phyloP scores from a whole-genome alignment of 2,888 invertebrate species.

The Heliconius sara region DNA sequence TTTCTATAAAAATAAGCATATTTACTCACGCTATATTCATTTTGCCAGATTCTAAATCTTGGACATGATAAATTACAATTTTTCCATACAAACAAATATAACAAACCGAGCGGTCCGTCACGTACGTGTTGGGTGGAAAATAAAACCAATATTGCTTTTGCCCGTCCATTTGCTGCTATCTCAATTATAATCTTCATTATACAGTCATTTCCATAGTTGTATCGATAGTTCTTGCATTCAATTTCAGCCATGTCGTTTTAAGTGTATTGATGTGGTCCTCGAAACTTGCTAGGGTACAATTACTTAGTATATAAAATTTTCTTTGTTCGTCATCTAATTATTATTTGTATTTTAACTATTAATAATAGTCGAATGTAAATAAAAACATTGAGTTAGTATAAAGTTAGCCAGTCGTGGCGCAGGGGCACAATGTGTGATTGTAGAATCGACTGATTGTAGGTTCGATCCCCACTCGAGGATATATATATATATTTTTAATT shows the following conservation, averaged over 20 bases:
- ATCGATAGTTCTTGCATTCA: slow-evolving; percentile 24
- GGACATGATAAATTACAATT: too few species aligned
- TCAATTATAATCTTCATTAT: slow-evolving; percentile 36
- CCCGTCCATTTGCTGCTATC: slow-evolving; percentile 34
- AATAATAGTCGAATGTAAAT: too few species aligned
- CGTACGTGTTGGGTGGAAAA: slow-evolving; percentile 17
- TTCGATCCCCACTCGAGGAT: too few species aligned
- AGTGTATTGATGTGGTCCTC: neutral
- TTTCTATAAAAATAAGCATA: neutral
- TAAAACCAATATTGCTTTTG: slow-evolving; percentile 36
- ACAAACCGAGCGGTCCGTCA: neutral
- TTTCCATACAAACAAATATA: neutral
- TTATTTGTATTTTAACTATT: neutral
- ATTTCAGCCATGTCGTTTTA: slow-evolving; percentile 15
- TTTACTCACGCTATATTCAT: slow-evolving; percentile 6
- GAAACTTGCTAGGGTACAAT: slow-evolving; percentile 1
- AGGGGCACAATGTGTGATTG: too few species aligned
- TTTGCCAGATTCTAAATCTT: neutral
- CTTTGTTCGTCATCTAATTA: neutral
- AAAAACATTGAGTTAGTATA: too few species aligned
- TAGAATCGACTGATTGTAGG: too few species aligned
- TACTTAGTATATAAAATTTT: neutral
- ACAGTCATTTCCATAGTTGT: slow-evolving; percentile 31
- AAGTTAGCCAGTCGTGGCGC: too few species aligned
- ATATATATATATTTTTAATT: too few species aligned